phyloP scores from a whole-genome alignment of 2,113 vertebrate genomes.

The Collichthys lucidus region DNA sequence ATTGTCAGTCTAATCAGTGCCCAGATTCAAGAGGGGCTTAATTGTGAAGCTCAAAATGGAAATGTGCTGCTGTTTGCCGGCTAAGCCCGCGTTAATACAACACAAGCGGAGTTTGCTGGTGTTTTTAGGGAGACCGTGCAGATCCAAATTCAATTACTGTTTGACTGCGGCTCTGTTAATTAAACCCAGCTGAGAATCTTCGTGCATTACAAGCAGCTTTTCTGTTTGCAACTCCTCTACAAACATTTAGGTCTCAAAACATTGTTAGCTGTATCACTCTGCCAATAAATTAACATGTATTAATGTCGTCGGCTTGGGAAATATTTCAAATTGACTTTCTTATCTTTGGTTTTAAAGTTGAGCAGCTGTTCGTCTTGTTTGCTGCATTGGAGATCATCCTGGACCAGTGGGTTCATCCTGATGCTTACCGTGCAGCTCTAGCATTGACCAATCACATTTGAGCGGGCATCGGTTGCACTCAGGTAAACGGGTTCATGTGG shows the following conservation, averaged over 20 bases:
- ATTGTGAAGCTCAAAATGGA: no score
- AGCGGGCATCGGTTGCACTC: no score
- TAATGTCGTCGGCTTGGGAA: neutral
- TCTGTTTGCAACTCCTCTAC: slow-evolving; percentile 10
- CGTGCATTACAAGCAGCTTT: slow-evolving; percentile 33
- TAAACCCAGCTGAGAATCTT: slow-evolving; percentile 23
- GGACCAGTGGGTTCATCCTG: no score
- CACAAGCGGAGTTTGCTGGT: neutral
- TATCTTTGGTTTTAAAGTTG: neutral
- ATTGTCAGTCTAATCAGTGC: no score
- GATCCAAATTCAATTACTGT: slow-evolving; percentile 48
- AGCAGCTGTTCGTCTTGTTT: neutral
- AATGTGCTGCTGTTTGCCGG: no score
- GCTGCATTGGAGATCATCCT: neutral
- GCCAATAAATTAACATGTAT: neutral
- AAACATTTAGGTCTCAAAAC: neutral
- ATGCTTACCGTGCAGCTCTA: no score
- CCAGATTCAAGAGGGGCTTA: no score
- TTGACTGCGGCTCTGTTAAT: slow-evolving; percentile 43
- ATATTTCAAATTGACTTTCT: neutral
- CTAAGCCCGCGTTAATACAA: no score
- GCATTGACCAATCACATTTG: no score
- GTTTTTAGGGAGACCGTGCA: slow-evolving; percentile 13
- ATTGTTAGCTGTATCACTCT: neutral
- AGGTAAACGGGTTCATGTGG: no score